Conservation (phyloP, 2,797 vertebrate genomes). For the Scyliorhinus canicula region DNA sequence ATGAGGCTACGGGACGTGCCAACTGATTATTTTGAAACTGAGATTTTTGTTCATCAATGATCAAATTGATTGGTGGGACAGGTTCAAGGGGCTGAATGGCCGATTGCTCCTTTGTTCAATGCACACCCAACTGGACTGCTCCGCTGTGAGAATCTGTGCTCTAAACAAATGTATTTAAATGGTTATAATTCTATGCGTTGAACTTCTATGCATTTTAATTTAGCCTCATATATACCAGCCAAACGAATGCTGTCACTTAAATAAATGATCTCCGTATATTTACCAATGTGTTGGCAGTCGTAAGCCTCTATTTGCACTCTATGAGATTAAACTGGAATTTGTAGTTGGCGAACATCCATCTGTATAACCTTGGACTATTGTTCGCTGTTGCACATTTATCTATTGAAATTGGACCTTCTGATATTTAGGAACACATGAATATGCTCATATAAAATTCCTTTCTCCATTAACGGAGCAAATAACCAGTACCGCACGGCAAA, state of each 20-base stretch:
- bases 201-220: constrained; percentile 22
- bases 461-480: neutral
- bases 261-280: constrained; percentile 12
- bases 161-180: neutral
- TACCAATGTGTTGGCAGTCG: neutral
- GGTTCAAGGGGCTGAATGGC: neutral
- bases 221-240: neutral
- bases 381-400: neutral
- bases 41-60: neutral
- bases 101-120: neutral
- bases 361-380: neutral
- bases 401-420: neutral
- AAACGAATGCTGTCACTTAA: constrained; percentile 14
- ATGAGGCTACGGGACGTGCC: neutral
- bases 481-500: neutral
- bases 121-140: neutral
- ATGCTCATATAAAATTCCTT: neutral
- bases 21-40: neutral
- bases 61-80: neutral
- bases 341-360: neutral
- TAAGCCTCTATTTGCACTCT: neutral
- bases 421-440: neutral
- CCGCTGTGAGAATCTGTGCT: neutral
- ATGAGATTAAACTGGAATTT: neutral
- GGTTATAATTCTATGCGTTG: neutral